phyloP scores from a whole-genome alignment of 2,888 invertebrate species.

The Brenthis ino region DNA sequence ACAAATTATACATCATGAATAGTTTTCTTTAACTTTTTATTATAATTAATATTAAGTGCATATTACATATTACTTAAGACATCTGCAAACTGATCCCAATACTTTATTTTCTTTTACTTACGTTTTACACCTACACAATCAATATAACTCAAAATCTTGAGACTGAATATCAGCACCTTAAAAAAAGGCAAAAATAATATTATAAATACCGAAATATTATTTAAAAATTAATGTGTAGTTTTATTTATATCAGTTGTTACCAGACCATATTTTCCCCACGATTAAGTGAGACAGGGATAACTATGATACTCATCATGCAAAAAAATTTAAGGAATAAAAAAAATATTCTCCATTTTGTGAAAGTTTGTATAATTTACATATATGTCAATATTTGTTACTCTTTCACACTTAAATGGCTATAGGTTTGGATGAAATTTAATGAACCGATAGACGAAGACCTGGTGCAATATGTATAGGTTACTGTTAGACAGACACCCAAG shows the following conservation, averaged over 20 bases:
- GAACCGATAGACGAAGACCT: not conserved
- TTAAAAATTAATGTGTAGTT: no score
- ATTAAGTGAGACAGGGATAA: conserved; percentile 64
- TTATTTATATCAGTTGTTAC: conserved; percentile 51
- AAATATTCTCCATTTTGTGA: not conserved
- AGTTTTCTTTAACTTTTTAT: not conserved
- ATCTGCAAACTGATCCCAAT: no score
- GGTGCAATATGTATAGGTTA: not conserved
- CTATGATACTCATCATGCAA: conserved; percentile 56
- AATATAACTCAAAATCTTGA: no score
- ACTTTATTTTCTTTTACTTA: no score
- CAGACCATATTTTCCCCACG: conserved; percentile 63
- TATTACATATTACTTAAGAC: no score
- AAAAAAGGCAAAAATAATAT: no score
- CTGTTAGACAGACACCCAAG: not conserved
- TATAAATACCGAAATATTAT: no score
- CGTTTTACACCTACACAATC: no score
- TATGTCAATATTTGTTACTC: not conserved
- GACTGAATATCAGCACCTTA: no score
- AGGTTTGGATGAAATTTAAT: not conserved
- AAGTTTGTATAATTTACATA: not conserved
- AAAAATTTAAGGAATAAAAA: not conserved
- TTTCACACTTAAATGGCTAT: not conserved
- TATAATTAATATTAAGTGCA: not conserved
- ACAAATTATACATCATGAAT: conserved; percentile 9